Conservation (phyloP, 2,797 vertebrate species). For the Scleropages formosus region DNA sequence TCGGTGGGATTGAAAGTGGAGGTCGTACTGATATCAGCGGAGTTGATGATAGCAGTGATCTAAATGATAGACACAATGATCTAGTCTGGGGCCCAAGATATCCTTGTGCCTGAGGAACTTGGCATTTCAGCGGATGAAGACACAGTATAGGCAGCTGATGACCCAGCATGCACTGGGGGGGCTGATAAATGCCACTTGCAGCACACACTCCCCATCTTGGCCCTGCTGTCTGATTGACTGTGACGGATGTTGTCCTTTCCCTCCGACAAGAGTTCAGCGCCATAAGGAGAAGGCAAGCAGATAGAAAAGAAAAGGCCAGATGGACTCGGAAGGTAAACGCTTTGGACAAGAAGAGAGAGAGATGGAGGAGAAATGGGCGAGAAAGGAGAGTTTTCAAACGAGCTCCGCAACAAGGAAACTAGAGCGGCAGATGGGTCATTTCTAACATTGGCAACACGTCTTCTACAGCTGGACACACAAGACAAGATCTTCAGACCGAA, state of each 20-base stretch:
- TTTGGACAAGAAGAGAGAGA: constrained; percentile 1
- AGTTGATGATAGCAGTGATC: neutral
- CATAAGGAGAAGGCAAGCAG: neutral
- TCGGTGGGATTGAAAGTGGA: neutral
- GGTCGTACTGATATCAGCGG: neutral
- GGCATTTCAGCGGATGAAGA: neutral
- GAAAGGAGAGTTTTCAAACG: constrained; percentile 3
- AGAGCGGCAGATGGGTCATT: neutral
- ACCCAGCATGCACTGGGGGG: constrained; percentile 31
- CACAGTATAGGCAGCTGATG: neutral
- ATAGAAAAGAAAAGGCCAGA: neutral
- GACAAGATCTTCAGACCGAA: constrained; percentile 7
- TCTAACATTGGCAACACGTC: neutral
- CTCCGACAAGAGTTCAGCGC: neutral
- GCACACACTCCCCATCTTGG: constrained; percentile 40
- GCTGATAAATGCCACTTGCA: constrained; percentile 65
- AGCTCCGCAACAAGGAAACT: neutral
- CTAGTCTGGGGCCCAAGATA: constrained; percentile 1
- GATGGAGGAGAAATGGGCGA: neutral
- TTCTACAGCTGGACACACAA: constrained; percentile 6
- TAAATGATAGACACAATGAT: neutral
- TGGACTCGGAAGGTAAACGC: constrained; percentile 15
- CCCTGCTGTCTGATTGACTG: constrained; percentile 15
- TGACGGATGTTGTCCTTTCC: neutral
- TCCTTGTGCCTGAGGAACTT: too few species aligned